Base-by-base conservation (phyloP, 1,140 invertebrate genomes). In the Pinna nobilis region DNA sequence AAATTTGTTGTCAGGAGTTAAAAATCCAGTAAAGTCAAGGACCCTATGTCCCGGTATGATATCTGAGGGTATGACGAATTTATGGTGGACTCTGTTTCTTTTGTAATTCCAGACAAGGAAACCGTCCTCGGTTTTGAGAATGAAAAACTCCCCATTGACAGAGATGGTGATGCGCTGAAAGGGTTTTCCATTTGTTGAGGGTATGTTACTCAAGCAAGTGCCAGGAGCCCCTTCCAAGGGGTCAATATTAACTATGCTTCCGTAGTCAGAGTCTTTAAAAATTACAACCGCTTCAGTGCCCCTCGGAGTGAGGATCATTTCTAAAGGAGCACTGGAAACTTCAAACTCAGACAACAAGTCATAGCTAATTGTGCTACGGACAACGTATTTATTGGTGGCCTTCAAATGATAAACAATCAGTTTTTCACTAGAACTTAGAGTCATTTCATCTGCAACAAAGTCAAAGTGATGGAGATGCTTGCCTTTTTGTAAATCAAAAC, bases 391-490 rank as follows among this genome's bases (percentile, higher is more conserved):
- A 3, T 65, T 76, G 51, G 71, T 61, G 53, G 66, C 53, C 59
- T 77, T 77, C 6, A 61, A 49, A 66, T 77, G 77, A 53, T 77
- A 57, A 2, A 79, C 39, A 18, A 73, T 28, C 37, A 67, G 50
- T 23, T 74, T 61, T 57, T 76, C 70, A 13, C 71, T 57, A 18
- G 65, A 65, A 37, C 70, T 61, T 13, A 79, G 35, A 2, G 67
- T 32, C 25, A 74, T 65, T n/a, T 67, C 47, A 39, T 77, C 73
- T 35, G 75, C 44, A n/a, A 55, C 49, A 13, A 64, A 57, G n/a
- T 73, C 63, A 66, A 82, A 77, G 18, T 75, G 51, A 33, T 76
- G 64, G 1, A 77, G 18, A 68, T 72, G 80, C 50, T 74, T 77
- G 5, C 80, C 77, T 13, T 74, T 70, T 25, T 51, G 25, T 20